Conservation (phyloP, 2,113 vertebrate species). For the Rhinolophus sinicus region DNA sequence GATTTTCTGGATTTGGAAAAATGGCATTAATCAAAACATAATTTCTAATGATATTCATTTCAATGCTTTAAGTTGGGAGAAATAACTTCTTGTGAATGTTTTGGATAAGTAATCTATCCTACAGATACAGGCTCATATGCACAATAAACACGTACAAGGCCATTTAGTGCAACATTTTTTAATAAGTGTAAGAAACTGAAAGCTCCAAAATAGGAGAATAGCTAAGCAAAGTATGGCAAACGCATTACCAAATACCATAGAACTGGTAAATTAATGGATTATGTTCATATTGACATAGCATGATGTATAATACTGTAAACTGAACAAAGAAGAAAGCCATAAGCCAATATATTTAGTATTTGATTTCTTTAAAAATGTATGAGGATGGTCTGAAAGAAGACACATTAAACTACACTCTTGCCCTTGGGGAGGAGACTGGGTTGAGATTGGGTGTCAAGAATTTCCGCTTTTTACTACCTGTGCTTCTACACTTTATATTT, state of each 20-base stretch:
- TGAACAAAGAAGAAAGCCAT: background rate
- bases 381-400: background rate
- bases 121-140: background rate
- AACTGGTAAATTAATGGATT: background rate
- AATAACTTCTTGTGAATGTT: slow-evolving; percentile 52
- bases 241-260: background rate
- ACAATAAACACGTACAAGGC: background rate
- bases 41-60: slow-evolving; percentile 60
- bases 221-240: background rate
- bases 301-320: background rate
- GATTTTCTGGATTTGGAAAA: slow-evolving; percentile 72
- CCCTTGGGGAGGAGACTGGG: background rate
- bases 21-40: slow-evolving; percentile 62
- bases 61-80: slow-evolving; percentile 52
- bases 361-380: background rate
- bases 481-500: background rate
- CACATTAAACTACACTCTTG: too few species aligned
- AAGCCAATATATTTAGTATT: background rate
- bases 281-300: background rate
- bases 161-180: background rate
- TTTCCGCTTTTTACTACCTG: background rate
- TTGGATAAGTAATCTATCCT: slow-evolving; percentile 56
- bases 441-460: background rate
- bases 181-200: background rate
- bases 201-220: background rate